Evolutionary conservation across 2,113 vertebrate species (phyloP).

Genomic region (Campylomormyrus numenius): DNA sequence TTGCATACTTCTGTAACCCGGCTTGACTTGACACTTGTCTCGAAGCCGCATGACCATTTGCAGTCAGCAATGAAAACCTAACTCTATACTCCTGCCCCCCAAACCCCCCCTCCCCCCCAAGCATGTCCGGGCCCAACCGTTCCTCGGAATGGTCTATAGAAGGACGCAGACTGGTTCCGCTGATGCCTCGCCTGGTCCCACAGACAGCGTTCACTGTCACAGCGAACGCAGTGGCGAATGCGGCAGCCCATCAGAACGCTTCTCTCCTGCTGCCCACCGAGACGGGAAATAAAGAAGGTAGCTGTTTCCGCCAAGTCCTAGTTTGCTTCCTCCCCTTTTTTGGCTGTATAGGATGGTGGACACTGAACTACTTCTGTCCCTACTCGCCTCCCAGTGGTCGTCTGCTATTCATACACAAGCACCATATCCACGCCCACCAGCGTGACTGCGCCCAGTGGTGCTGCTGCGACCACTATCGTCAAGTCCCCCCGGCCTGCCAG

Average conservation of each 20-base stretch:
- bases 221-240: constrained; percentile 85
- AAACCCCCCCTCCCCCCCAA: constrained; percentile 38
- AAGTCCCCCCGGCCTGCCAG: constrained; percentile 90
- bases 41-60: neutral
- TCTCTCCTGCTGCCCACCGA: constrained; percentile 84
- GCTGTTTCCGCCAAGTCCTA: too few species aligned
- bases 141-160: constrained; percentile 97
- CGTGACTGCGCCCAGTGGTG: constrained; percentile 72
- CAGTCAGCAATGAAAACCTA: neutral
- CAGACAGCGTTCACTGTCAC: constrained; percentile 94
- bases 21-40: neutral
- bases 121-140: constrained; percentile 96
- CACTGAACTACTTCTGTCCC: neutral
- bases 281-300: constrained; percentile 96
- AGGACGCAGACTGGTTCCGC: constrained; percentile 85
- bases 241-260: constrained; percentile 83
- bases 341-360: neutral
- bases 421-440: constrained; percentile 86
- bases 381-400: constrained; percentile 72
- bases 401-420: constrained; percentile 97
- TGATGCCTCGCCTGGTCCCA: constrained; percentile 93
- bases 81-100: neutral
- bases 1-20: neutral
- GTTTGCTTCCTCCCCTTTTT: neutral
- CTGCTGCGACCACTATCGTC: constrained; percentile 70